Evolutionary conservation across 2,888 invertebrate genomes (phyloP), one percentile per base, ranked within the genome.

Genomic region (Cordilura impudica): DNA sequence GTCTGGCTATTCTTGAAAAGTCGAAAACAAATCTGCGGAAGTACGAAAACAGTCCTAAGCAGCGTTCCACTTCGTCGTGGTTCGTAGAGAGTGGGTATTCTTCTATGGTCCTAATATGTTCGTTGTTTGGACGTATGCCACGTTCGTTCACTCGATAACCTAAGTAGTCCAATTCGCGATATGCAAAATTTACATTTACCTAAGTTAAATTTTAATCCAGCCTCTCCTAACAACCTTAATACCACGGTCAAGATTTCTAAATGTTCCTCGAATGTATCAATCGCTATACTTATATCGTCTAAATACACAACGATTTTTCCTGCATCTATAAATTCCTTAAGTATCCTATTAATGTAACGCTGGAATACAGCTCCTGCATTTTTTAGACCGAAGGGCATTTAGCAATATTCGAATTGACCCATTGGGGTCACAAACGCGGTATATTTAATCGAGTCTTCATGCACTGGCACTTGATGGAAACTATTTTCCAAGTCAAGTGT

Each of bases 81-180:
- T 49, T 63, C 63, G 21, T 47, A 63, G 12, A 56, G 49, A 4
- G 43, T 21, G 3, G 12, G 39, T 51, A 51, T 23, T 51, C 51
- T 21, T 21, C 51, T 4, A 39, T 23, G 12, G 61, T 26, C 16
- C 19, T 10, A 6, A 61, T 10, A n/a, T 65, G 49, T 19, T n/a
- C 12, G 21, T 75, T 47, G 51, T 26, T 72, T 26, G 72, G 72
- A 8, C 45, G 23, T 18, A 80, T 47, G 8, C 76, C 75, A 43
- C 35, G 19, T 77, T 71, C 12, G 74, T 45, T 54, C 71, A 77
- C 5, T 77, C n/a, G n/a, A n/a, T n/a, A n/a, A n/a, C n/a, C n/a
- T n/a, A n/a, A n/a, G n/a, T n/a, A n/a, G n/a, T n/a, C 49, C 23
- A 76, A 35, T 2, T 31, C 21, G 4, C n/a, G 19, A 39, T 56